Evolutionary conservation across 2,797 vertebrate genomes (phyloP).

Genomic region (Nothura maculosa): DNA sequence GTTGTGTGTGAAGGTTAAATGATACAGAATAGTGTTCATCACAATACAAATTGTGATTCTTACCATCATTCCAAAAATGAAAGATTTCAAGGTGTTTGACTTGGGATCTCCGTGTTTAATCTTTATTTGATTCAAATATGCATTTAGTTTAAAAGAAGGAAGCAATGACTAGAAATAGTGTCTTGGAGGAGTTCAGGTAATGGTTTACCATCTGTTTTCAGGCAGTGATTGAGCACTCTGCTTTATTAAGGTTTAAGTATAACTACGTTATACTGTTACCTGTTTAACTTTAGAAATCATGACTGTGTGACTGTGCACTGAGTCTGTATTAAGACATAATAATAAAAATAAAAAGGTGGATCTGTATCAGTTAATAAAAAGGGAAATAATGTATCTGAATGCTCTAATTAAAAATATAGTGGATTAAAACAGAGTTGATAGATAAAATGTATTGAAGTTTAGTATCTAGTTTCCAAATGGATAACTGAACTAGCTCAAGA

Average conservation of each 20-base stretch:
- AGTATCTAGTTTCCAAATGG: background rate
- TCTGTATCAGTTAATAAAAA: background rate
- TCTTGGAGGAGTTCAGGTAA: background rate
- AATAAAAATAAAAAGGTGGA: background rate
- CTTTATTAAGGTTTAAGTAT: no score
- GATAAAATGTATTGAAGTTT: background rate
- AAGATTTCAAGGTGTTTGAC: background rate
- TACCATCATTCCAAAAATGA: conserved; percentile 10
- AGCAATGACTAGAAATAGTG: background rate
- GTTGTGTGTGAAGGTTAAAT: conserved; percentile 61
- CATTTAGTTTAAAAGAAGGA: background rate
- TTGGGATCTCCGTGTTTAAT: conserved; percentile 1
- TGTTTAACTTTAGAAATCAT: conserved; percentile 23
- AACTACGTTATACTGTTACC: conserved; percentile 17
- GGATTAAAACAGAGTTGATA: background rate
- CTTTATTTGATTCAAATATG: background rate
- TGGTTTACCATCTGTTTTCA: conserved; percentile 7
- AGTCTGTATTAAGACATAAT: background rate
- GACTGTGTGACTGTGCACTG: background rate
- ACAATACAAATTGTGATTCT: conserved; percentile 53
- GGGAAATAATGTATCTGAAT: background rate
- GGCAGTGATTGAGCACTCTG: conserved; percentile 10
- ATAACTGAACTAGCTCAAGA: background rate
- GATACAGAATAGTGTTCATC: conserved; percentile 51
- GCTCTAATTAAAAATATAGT: background rate